Evolutionary conservation across 2,113 vertebrate genomes (phyloP).

Genomic region (Thryonomys swinderianus): DNA sequence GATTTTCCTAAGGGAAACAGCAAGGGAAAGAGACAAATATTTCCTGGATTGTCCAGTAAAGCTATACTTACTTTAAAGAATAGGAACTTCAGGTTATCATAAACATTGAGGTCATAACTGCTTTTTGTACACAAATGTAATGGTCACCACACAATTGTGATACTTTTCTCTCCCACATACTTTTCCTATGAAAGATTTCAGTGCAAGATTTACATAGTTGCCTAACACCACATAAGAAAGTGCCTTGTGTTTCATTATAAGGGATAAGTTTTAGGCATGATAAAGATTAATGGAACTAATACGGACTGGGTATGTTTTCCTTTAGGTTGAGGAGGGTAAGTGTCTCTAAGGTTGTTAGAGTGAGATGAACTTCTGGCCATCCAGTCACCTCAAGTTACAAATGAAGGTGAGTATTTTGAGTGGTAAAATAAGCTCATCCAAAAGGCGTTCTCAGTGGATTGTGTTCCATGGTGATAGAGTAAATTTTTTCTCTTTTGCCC

Average conservation of each 20-base stretch:
- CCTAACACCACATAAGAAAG: neutral
- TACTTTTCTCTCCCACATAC: conserved; percentile 11
- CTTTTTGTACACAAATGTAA: neutral
- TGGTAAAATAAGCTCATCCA: neutral
- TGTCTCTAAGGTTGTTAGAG: neutral
- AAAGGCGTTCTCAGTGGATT: neutral
- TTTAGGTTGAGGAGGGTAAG: neutral
- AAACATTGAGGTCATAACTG: conserved; percentile 24
- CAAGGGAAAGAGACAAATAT: neutral
- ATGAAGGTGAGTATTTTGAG: neutral
- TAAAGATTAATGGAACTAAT: neutral
- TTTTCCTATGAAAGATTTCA: too few species aligned
- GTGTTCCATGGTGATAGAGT: neutral
- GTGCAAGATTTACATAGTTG: neutral
- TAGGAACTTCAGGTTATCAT: neutral
- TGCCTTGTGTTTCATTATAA: neutral
- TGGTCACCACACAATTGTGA: neutral
- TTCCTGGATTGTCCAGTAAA: neutral
- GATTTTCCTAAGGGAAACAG: neutral
- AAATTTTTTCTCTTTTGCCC: neutral
- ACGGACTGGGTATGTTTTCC: neutral
- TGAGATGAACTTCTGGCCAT: neutral
- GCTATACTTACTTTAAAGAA: neutral
- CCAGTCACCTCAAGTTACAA: neutral
- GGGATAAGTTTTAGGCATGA: neutral